Conservation (phyloP, 2,113 vertebrate genomes). For the Bufo gargarizans region DNA sequence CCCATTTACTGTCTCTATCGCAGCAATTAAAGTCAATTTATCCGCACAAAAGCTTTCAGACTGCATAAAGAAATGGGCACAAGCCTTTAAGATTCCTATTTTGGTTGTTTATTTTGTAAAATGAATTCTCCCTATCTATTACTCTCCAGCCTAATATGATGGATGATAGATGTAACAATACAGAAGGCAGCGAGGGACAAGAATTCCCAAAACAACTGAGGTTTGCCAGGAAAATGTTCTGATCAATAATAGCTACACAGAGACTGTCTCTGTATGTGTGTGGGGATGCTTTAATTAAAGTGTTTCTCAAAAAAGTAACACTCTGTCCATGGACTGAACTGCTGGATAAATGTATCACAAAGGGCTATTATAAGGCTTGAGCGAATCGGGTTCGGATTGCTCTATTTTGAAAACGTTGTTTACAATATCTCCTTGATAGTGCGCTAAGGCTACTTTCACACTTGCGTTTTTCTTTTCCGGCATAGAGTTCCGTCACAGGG, state of each 20-base stretch:
- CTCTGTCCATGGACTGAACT: neutral
- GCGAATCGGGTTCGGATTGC: no score
- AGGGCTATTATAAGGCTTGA: neutral
- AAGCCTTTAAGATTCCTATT: neutral
- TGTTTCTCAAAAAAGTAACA: conserved; percentile 32
- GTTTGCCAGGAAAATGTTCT: conserved; percentile 48
- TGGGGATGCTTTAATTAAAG: conserved; percentile 36
- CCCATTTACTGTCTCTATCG: no score
- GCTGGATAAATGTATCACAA: neutral
- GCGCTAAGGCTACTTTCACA: no score
- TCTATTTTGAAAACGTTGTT: no score
- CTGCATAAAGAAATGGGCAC: neutral
- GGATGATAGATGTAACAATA: conserved; percentile 32
- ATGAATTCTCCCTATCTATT: neutral
- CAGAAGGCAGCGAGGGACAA: conserved; percentile 9
- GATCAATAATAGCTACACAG: conserved; percentile 43
- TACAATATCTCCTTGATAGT: no score
- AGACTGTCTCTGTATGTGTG: neutral
- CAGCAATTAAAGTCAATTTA: neutral
- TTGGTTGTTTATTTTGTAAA: conserved; percentile 6
- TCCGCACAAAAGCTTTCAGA: neutral
- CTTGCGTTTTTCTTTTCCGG: no score
- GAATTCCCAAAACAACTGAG: conserved; percentile 44
- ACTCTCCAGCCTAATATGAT: conserved; percentile 6
- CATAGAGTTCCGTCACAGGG: no score